A percentile compares a stretch with the other conserved stretches of the same genome.
phyloP scores from a whole-genome alignment of 2,113 vertebrate species.

The Taurulus bubalis region DNA sequence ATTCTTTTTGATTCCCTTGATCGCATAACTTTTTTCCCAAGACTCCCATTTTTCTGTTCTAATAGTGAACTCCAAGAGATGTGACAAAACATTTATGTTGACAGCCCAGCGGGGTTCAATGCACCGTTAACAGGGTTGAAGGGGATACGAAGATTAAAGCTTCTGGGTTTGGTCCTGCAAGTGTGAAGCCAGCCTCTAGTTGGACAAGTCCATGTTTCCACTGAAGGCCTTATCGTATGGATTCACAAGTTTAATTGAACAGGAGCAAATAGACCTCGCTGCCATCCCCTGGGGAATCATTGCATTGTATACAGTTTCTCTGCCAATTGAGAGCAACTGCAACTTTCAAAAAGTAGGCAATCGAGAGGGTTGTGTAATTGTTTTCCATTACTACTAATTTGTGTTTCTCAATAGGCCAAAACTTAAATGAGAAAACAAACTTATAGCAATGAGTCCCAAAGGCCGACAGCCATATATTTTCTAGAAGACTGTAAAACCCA shows the following conservation, averaged over 20 bases:
- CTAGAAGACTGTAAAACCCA: conserved; percentile 8
- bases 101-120: conserved; percentile 14
- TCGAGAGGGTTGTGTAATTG: conserved; percentile 14
- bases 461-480: conserved; percentile 36
- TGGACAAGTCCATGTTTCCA: conserved; percentile 12
- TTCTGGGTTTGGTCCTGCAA: conserved; percentile 25
- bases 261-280: conserved; percentile 18
- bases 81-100: conserved; percentile 27
- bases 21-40: conserved; percentile 24
- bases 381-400: conserved; percentile 62
- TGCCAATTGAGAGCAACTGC: conserved; percentile 28
- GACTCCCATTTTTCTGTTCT: conserved; percentile 24
- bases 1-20: conserved; percentile 17
- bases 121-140: conserved; percentile 32
- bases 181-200: background rate
- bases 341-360: conserved; percentile 47
- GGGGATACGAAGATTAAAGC: conserved; percentile 22
- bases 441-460: conserved; percentile 44
- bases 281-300: conserved; percentile 40
- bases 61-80: conserved; percentile 39
- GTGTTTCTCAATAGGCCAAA: conserved; percentile 68
- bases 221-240: conserved; percentile 17
- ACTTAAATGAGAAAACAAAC: conserved; percentile 53
- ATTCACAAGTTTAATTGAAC: conserved; percentile 54
- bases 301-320: conserved; percentile 25